phyloP scores from a whole-genome alignment of 1,140 invertebrate species.

The Alviniconcha marisindica region DNA sequence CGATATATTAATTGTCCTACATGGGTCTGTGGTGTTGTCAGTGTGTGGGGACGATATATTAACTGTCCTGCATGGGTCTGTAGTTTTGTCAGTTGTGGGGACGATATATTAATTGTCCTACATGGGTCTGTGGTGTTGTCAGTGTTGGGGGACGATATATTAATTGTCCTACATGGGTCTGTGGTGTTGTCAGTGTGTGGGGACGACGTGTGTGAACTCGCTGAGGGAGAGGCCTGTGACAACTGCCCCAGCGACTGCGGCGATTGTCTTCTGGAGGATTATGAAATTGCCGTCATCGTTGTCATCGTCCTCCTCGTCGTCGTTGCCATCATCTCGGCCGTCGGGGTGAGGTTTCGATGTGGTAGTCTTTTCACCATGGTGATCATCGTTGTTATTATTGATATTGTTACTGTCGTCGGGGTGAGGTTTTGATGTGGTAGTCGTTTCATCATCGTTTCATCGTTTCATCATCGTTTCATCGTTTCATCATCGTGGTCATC shows the following conservation, averaged over 20 bases:
- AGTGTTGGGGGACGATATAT: too few relatives aligned
- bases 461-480: conserved; percentile 34
- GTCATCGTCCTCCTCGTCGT: conserved; percentile 32
- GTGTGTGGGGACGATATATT: too few relatives aligned
- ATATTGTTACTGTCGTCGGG: neutral
- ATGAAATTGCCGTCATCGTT: conserved; percentile 59
- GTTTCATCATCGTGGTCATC: conserved; percentile 15
- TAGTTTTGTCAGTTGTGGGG: too few relatives aligned
- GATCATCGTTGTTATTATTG: neutral
- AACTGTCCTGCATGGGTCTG: too few relatives aligned
- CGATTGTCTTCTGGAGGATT: conserved; percentile 57
- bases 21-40: too few relatives aligned
- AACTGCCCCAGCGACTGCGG: conserved; percentile 67
- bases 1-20: too few relatives aligned
- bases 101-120: too few relatives aligned
- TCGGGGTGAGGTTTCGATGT: neutral
- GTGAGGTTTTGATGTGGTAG: neutral
- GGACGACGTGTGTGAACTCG: conserved; percentile 56
- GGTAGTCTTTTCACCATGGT: conserved; percentile 33
- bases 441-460: too few relatives aligned
- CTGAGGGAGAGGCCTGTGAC: conserved; percentile 60
- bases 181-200: conserved; percentile 59
- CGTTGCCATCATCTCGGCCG: conserved; percentile 37
- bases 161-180: too few relatives aligned
- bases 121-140: too few relatives aligned